Evolutionary conservation across 2,113 vertebrate genomes (phyloP).

Genomic region (Leiothrix lutea): DNA sequence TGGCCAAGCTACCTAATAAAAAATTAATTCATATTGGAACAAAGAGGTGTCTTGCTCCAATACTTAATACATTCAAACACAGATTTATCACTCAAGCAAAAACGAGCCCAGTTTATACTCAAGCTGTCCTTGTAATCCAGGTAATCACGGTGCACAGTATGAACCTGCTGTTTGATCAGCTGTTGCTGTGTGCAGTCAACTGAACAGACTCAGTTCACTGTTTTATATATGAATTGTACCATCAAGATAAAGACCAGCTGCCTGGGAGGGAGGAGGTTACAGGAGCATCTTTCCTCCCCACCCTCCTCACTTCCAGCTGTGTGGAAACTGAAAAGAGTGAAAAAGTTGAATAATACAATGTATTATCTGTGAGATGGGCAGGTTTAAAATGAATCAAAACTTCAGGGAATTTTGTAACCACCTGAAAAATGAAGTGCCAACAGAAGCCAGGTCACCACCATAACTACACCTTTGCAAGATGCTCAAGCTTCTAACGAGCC

Average conservation of each 20-base stretch:
- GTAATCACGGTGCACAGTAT: constrained; percentile 28
- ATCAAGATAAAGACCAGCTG: constrained; percentile 2
- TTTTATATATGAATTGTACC: neutral
- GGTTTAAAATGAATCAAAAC: neutral
- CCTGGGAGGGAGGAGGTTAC: neutral
- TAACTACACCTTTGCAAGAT: neutral
- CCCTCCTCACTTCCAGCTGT: neutral
- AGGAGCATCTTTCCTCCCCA: neutral
- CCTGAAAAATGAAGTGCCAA: neutral
- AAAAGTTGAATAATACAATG: neutral
- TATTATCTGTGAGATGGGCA: neutral
- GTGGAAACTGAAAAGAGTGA: neutral
- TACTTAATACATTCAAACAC: neutral
- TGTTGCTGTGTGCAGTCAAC: neutral
- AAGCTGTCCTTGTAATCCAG: constrained; percentile 26
- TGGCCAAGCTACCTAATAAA: neutral
- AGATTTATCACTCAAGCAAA: constrained; percentile 28
- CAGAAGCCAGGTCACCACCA: neutral
- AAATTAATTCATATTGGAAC: neutral
- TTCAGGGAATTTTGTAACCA: neutral
- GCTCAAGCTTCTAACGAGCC: neutral
- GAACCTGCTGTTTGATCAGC: constrained; percentile 65
- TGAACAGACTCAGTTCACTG: neutral
- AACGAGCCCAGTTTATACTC: neutral
- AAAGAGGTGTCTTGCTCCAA: constrained; percentile 2